A percentile compares a stretch with the other conserved stretches of the same genome.
Evolutionary conservation across 2,113 vertebrate genomes (phyloP).

Genomic region (Ardeotis arabs): DNA sequence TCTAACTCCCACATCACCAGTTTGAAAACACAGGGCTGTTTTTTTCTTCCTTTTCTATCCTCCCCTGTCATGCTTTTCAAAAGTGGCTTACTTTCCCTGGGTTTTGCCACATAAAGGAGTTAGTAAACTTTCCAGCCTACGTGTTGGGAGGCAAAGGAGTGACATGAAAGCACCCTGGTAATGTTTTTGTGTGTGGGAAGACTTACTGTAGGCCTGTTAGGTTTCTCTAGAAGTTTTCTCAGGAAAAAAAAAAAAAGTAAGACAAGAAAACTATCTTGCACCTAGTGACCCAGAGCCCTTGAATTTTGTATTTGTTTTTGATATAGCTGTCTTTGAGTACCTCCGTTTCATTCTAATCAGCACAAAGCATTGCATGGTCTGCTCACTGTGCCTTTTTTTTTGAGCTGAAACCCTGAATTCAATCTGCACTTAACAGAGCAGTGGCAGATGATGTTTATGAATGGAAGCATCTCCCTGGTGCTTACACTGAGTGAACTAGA

Average conservation of each 20-base stretch:
- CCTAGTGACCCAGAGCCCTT: neutral
- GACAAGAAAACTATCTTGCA: neutral
- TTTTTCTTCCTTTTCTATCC: neutral
- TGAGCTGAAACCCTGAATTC: neutral
- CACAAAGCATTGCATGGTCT: neutral
- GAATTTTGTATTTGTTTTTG: neutral
- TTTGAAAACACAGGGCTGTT: conserved; percentile 1
- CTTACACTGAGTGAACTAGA: neutral
- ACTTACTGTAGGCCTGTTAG: neutral
- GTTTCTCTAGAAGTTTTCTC: neutral
- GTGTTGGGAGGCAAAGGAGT: neutral
- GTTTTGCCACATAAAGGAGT: conserved; percentile 13
- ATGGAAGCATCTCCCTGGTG: neutral
- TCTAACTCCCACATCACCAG: neutral
- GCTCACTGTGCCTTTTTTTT: neutral
- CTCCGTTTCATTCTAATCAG: neutral
- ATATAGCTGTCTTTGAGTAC: neutral
- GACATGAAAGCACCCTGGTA: neutral
- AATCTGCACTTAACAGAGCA: neutral
- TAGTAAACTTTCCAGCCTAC: conserved; percentile 6
- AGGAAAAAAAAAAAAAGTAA: neutral
- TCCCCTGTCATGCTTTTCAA: conserved; percentile 30
- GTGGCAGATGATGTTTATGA: neutral
- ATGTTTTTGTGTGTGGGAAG: conserved; percentile 8
- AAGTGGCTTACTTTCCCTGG: conserved; percentile 26